Conservation (phyloP, 2,888 invertebrate genomes). For the Colostygia pectinataria region DNA sequence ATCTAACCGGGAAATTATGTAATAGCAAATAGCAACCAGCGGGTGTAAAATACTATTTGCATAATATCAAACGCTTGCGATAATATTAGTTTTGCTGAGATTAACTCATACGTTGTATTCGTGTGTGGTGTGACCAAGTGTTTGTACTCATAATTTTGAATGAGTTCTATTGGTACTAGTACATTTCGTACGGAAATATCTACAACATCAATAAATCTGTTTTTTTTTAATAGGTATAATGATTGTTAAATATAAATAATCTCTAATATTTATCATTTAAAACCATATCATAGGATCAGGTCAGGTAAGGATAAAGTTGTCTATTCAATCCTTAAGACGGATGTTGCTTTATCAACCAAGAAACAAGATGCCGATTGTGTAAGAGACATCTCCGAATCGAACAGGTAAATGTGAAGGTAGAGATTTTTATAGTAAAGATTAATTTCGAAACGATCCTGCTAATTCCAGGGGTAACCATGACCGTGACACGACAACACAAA, state of each 20-base stretch:
- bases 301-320: conserved; percentile 15
- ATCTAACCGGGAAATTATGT: conserved; percentile 19
- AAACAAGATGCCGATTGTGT: conserved; percentile 25
- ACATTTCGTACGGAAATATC: conserved; percentile 1
- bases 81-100: conserved; percentile 17
- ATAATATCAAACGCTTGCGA: conserved; percentile 13
- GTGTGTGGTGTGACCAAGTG: neutral
- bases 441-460: conserved; percentile 62
- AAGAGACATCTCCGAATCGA: conserved; percentile 26
- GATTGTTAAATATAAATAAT: too few species aligned
- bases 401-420: conserved; percentile 48
- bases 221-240: too few species aligned
- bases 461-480: conserved; percentile 63
- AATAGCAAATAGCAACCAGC: conserved; percentile 4
- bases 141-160: too few species aligned
- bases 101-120: conserved; percentile 14
- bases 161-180: too few species aligned
- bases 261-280: too few species aligned
- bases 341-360: conserved; percentile 25
- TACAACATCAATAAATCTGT: conserved; percentile 3
- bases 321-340: conserved; percentile 25
- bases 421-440: conserved; percentile 48
- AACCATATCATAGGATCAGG: conserved; percentile 8
- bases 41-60: conserved; percentile 9
- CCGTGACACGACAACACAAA: conserved; percentile 56